Base-by-base conservation (phyloP, 2,113 vertebrate species). In the Astatotilapia flaviijosephi region DNA sequence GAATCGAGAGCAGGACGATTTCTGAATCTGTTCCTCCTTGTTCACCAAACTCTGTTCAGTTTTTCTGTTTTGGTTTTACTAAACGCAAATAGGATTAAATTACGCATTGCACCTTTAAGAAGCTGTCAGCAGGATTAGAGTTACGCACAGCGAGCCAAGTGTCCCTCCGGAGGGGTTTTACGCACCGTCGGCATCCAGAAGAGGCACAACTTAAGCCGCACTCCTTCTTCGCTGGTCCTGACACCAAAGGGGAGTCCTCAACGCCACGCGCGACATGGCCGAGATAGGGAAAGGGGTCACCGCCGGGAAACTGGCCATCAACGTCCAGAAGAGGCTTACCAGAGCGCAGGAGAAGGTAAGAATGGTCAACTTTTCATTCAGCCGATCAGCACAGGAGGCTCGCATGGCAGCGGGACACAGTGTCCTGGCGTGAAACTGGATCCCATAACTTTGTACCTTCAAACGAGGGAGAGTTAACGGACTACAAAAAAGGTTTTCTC, bases 271-370 rank as follows among this genome's bases (percentile, higher is more conserved):
- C 94, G 95, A 93, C 90, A 99, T 99, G 98, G 98, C 98, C 82
- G 98, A 99, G 95, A 95, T 97, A 88, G 97, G 97, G 93, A 99
- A 99, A 94, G 98, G 98, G 92, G 98, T 98, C 91, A 98, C 97
- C 33, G 97, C 98, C 21, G 98, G 98, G 84, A 98, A 98, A 85
- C 97, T 99, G 90, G 98, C 98, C 35, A 99, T 96, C 93, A 99
- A 98, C 77, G 96, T 99, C 55, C 98, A 99, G 97, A 99, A 99
- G 96, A 97, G 98, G 88, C 96, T 99, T 60, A 98, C 96, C 42
- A 96, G 98, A 13, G 98, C 98, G 11, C 98, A 99, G 94, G 98
- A 99, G 95, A 99, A 99, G 98, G 98, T 99, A 93, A 86, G 95
- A 35, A 40, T 19, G 40, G 21, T 17, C 17, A 40, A 19, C 8